Conservation (phyloP, 1,140 invertebrate genomes). For the Spodoptera frugiperda region DNA sequence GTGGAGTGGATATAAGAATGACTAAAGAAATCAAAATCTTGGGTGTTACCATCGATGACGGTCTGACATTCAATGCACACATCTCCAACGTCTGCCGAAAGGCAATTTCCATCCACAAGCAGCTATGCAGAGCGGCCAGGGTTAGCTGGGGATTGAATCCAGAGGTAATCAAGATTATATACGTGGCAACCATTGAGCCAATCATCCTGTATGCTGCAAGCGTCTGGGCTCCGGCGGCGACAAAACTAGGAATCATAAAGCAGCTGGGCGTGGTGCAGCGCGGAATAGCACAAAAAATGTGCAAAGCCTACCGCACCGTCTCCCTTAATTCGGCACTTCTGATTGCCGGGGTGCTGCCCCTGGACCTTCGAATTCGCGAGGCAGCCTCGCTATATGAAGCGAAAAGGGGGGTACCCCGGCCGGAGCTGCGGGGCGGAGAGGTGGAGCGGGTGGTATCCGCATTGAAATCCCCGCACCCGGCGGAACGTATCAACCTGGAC, state of each 20-base stretch:
- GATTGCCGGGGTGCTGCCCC: conserved; percentile 52
- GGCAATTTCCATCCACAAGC: not conserved
- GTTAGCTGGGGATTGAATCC: conserved; percentile 22
- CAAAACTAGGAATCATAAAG: not conserved
- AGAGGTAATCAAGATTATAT: conserved; percentile 17
- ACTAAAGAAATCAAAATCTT: conserved; percentile 30
- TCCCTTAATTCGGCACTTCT: conserved; percentile 51
- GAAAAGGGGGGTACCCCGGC: conserved; percentile 31
- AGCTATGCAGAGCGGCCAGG: conserved; percentile 15
- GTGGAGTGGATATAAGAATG: not conserved
- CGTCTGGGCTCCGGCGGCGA: conserved; percentile 23
- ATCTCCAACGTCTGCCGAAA: not conserved
- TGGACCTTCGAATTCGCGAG: conserved; percentile 51
- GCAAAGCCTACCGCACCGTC: conserved; percentile 50
- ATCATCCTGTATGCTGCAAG: conserved; percentile 23
- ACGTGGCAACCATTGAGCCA: conserved; percentile 19
- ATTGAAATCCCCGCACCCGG: conserved; percentile 28
- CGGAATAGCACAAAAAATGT: conserved; percentile 51
- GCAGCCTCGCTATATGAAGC: conserved; percentile 50
- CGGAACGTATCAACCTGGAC: conserved; percentile 1
- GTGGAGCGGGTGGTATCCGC: conserved; percentile 26
- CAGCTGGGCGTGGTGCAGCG: not conserved
- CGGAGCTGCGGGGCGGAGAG: conserved; percentile 33
- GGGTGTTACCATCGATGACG: conserved; percentile 35
- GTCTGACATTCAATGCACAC: conserved; percentile 19